Evolutionary conservation across 2,113 vertebrate genomes (phyloP), one percentile per base, ranked within the genome.

Genomic region (Eublepharis macularius): DNA sequence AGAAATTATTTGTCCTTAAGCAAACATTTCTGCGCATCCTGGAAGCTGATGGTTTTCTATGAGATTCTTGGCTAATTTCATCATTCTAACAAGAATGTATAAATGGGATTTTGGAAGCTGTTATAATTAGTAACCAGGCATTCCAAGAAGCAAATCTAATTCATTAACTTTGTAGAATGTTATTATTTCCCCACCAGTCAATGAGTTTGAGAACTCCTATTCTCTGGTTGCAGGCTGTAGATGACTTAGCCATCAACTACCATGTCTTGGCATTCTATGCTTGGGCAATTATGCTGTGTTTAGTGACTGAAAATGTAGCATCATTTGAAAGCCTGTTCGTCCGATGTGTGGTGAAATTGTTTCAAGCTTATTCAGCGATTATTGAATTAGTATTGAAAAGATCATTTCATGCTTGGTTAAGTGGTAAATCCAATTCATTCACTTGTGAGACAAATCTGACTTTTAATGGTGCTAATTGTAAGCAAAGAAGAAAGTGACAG

Each of bases 381-480:
- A 94, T 90, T 94, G 92, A 94, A 95, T 95, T 96, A 93, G 91
- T 95, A 95, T 93, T 93, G 95, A 95, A 95, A 96, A 95, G 92
- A 91, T 90, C 87, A 97, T 95, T 96, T 95, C 89, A 32, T 95
- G 94, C 95, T 95, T 92, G 82, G 82, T 86, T 89, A 94, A 94
- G 90, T 94, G 66, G 84, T 91, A 96, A 96, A 95, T 95, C 94
- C 91, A 92, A 96, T 95, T 94, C 87, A 86, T 91, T 94, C 11
- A 4, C 91, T 87, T 75, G 88, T 57, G 92, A 95, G 92, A 87
- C 90, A 94, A 95, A 94, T 93, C 72, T 32, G 76, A 83, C 87
- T 78, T 29, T 87, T 90, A 80, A 86, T 49, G 43, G 73, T 73
- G 84, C 80, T 91, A 86, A 88, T 89, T 91, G 68, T 49, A 74